Conservation (phyloP, 2,888 invertebrate genomes). For the Orthosia cruda region DNA sequence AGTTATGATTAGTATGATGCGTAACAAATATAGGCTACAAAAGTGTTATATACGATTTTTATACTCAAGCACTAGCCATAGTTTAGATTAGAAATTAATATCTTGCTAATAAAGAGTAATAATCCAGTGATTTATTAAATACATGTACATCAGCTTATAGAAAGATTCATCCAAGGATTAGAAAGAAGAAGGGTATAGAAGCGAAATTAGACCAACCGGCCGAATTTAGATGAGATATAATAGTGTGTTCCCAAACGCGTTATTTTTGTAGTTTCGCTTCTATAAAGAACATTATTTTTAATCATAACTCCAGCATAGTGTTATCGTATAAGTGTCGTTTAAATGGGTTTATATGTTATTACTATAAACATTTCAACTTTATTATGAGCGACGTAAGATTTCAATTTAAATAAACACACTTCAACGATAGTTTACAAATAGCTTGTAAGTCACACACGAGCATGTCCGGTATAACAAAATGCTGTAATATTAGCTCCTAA, state of each 20-base stretch:
- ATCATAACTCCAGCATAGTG: not conserved
- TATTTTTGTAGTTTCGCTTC: not conserved
- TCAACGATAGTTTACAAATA: not conserved
- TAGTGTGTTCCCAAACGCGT: not conserved
- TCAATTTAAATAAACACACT: conserved; percentile 4
- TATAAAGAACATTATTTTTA: not conserved
- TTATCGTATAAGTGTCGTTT: not conserved
- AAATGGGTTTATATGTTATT: conserved; percentile 14
- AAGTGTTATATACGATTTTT: conserved; percentile 1
- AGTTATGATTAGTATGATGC: not conserved
- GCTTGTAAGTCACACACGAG: not conserved
- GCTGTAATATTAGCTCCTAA: conserved; percentile 7
- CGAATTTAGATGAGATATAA: not conserved
- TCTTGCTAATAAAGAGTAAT: no score
- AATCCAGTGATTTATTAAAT: conserved; percentile 9
- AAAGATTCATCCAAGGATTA: not conserved
- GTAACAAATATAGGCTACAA: not conserved
- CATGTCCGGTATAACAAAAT: not conserved
- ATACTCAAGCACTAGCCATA: not conserved
- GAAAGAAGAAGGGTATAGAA: not conserved
- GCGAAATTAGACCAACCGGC: not conserved
- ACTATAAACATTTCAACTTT: not conserved
- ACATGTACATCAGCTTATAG: not conserved
- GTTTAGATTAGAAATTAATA: conserved; percentile 1
- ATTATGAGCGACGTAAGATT: not conserved